These are phyloP conservation scores for Holothuria leucospilota DNA, from an alignment of 53 echinoderm and acorn worm genomes.

Conservation along the genomic window DNA sequence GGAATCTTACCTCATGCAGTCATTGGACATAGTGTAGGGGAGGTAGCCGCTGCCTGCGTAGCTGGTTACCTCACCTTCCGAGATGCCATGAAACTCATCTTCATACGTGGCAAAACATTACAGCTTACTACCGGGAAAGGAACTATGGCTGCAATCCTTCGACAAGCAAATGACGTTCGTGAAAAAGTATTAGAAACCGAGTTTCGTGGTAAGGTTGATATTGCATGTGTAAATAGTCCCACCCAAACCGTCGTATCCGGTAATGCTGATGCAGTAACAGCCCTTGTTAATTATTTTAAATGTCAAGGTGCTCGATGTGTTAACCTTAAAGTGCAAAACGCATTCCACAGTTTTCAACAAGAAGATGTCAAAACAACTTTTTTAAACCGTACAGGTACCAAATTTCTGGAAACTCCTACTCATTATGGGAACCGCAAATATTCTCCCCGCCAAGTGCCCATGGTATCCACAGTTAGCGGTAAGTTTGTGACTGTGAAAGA, in stretches of 20 bases:
- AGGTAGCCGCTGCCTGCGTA: slow-evolving; percentile 56
- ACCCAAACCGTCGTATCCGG: slow-evolving; percentile 61
- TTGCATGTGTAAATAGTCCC: slow-evolving; percentile 62
- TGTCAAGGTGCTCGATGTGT: slow-evolving; percentile 27
- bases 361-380: slow-evolving; percentile 34
- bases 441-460: neutral
- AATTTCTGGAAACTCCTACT: slow-evolving; percentile 3
- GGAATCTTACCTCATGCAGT: slow-evolving; percentile 42
- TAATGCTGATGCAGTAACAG: slow-evolving; percentile 28
- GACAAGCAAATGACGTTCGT: slow-evolving; percentile 7
- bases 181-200: neutral
- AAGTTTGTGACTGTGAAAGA: slow-evolving; percentile 41
- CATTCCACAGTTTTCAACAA: slow-evolving; percentile 68
- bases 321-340: slow-evolving; percentile 56
- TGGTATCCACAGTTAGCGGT: slow-evolving; percentile 26
- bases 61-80: slow-evolving; percentile 50
- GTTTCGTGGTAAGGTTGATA: slow-evolving; percentile 17
- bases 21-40: slow-evolving; percentile 60
- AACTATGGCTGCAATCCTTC: slow-evolving; percentile 56
- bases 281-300: slow-evolving; percentile 18
- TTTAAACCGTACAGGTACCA: neutral
- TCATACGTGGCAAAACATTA: slow-evolving; percentile 35
- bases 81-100: slow-evolving; percentile 54
- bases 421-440: neutral
- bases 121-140: slow-evolving; percentile 51